These are phyloP conservation scores for Calameuta filiformis DNA, from an alignment of 2,888 invertebrate genomes.

Conservation along the genomic window DNA sequence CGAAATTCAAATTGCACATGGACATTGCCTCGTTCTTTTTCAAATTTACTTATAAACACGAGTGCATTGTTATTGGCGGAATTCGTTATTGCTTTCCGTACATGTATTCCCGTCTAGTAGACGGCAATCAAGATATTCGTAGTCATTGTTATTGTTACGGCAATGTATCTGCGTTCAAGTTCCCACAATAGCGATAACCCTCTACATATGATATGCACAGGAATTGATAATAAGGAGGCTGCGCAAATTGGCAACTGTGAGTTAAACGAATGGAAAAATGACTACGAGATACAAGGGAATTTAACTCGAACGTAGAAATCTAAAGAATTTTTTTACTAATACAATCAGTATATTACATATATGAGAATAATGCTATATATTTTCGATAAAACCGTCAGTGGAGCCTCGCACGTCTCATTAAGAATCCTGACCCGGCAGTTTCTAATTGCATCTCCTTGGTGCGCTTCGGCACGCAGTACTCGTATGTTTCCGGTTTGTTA, in stretches of 20 bases:
- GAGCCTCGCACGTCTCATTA: slow-evolving; percentile 38
- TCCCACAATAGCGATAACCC: neutral
- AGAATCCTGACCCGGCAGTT: slow-evolving; percentile 39
- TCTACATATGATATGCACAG: neutral
- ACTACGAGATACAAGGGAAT: neutral
- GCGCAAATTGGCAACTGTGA: neutral
- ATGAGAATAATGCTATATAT: neutral
- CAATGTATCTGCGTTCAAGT: neutral
- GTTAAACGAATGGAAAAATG: neutral
- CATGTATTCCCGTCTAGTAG: neutral
- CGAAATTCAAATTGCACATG: neutral
- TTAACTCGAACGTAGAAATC: neutral
- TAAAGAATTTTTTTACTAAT: neutral
- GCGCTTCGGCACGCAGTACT: slow-evolving; percentile 31
- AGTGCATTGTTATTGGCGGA: neutral
- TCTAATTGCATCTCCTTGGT: slow-evolving; percentile 46
- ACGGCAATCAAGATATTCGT: neutral
- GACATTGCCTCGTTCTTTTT: neutral
- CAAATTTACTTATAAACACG: neutral
- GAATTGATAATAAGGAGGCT: neutral
- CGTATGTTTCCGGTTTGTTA: slow-evolving; percentile 39
- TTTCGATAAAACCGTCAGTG: neutral
- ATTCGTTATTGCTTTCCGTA: neutral
- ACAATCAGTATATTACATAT: neutral
- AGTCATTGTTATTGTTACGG: neutral